Evolutionary conservation across 2,113 vertebrate species (phyloP), one percentile per base, ranked within the genome.

Genomic region (Myiozetetes cayanensis): DNA sequence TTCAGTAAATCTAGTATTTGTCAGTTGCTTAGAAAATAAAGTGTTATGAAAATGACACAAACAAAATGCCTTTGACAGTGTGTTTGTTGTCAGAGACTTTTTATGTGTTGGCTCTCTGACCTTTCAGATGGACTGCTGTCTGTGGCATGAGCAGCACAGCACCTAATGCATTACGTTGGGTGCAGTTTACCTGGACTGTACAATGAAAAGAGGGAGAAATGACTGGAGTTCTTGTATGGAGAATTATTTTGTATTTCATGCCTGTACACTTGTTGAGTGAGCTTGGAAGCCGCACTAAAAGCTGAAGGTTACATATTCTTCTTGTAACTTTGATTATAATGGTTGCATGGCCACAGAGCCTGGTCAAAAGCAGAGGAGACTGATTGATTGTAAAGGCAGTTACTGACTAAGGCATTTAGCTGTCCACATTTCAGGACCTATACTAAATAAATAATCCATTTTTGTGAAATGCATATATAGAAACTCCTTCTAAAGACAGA

Each of bases 111-210:
- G 10, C 21, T 30, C 10, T 74, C 13, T 74, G 72, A 46, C 35
- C 24, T 84, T 77, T 78, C 19, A 27, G 23, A 24, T 44, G 35
- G 28, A 23, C 28, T 61, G 41, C n/a, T 77, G 6, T 37, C 35
- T 53, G 12, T 46, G 23, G 14, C 10, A 9, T 13, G 31, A 77
- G 33, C 21, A 39, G 21, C 0, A 1, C 4, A 14, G 14, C 22
- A 30, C 12, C 16, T 59, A 12, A 9, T 37, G 10, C 2, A 0
- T 46, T n/a, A 22, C 9, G 1, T 7, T 22, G 17, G 8, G 16
- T 46, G 14, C 53, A 15, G 25, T 66, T 81, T 58, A 5, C 14
- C 14, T 59, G 50, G 8, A 10, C 22, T 41, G 24, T 30, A 35
- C 39, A 53, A 9, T 52, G 25, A n/a, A 52, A 75, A 53, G 37